Conservation (phyloP, 2,113 vertebrate species). For the Megaceryle torquata region DNA sequence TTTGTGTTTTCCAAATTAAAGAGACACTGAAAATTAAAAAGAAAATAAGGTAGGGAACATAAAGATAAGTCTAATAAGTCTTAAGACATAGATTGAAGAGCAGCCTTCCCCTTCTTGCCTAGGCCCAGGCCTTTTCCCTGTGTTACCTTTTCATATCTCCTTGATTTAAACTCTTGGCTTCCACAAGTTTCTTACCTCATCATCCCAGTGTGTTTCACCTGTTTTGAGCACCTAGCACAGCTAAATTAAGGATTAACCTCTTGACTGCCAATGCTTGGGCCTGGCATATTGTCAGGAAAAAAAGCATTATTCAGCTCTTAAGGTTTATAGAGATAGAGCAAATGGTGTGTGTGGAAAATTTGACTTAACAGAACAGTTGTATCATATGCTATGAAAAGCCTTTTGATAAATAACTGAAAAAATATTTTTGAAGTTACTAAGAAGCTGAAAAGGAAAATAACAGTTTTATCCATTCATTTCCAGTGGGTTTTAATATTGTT, state of each 20-base stretch:
- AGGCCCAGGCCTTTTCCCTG: background rate
- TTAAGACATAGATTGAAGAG: background rate
- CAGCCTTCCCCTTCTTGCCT: background rate
- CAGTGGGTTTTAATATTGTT: slow-evolving; percentile 11
- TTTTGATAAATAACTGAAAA: background rate
- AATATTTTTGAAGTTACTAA: background rate
- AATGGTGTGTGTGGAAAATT: background rate
- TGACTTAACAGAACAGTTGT: background rate
- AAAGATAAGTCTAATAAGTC: background rate
- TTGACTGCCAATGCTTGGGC: background rate
- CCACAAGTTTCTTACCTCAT: background rate
- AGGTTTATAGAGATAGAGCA: background rate
- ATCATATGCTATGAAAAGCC: background rate
- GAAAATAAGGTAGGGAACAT: background rate
- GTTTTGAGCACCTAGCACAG: background rate
- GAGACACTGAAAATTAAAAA: background rate
- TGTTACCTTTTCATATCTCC: background rate
- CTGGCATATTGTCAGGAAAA: background rate
- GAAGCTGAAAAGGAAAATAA: background rate
- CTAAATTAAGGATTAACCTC: background rate
- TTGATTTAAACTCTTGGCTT: background rate
- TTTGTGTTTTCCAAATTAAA: slow-evolving; percentile 28
- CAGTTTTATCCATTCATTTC: slow-evolving; percentile 32
- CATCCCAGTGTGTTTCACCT: background rate
- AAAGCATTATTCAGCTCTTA: background rate